Conservation (phyloP, 2,888 invertebrate genomes). For the Coleophora deauratella region DNA sequence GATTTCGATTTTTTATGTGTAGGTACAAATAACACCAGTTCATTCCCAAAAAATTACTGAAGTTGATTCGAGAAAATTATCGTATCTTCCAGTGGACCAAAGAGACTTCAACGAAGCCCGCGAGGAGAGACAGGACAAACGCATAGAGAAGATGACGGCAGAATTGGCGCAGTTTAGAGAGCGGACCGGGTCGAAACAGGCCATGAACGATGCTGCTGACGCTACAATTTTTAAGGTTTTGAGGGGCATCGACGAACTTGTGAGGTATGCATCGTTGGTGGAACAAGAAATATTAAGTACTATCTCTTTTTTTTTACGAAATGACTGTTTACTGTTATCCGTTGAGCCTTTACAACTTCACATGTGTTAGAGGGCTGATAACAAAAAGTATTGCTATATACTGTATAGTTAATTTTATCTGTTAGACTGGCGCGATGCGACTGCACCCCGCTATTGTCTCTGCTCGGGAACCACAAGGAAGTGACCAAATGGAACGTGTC, state of each 20-base stretch:
- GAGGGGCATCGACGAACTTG: conserved; percentile 54
- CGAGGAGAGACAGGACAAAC: conserved; percentile 39
- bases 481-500: conserved; percentile 72
- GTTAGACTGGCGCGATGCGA: conserved; percentile 60
- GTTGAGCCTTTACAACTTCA: no score
- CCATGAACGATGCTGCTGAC: conserved; percentile 35
- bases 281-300: no score
- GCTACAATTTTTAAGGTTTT: conserved; percentile 35
- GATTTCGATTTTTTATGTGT: no score
- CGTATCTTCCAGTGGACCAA: conserved; percentile 43
- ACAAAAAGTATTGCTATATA: no score
- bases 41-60: no score
- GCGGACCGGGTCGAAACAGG: conserved; percentile 26
- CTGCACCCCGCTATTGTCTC: conserved; percentile 55
- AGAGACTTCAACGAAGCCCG: conserved; percentile 53
- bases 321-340: no score
- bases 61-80: no score
- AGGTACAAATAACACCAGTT: no score
- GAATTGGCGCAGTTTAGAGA: conserved; percentile 25
- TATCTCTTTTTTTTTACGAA: no score
- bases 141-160: conserved; percentile 25
- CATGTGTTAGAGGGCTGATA: no score
- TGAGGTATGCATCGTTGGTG: conserved; percentile 26
- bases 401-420: no score
- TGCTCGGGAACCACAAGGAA: conserved; percentile 72